phyloP scores from a whole-genome alignment of 1,140 invertebrate species.

The Melanaphis sacchari region DNA sequence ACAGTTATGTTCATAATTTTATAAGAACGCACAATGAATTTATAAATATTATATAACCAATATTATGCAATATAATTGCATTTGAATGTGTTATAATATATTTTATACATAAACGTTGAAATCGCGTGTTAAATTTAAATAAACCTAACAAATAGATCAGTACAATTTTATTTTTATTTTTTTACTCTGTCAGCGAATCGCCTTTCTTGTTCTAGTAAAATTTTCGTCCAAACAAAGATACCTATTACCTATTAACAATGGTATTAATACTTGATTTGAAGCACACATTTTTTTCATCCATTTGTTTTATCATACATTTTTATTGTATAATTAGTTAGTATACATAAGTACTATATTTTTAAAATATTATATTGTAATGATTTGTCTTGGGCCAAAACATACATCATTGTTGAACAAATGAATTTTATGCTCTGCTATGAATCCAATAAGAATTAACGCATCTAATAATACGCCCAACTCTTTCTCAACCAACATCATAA shows the following conservation, averaged over 20 bases:
- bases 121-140: too few relatives aligned
- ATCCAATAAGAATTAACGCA: not conserved
- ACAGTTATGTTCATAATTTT: not conserved
- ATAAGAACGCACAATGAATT: not conserved
- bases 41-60: not conserved
- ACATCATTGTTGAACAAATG: not conserved
- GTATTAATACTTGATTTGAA: too few relatives aligned
- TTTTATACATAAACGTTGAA: not conserved
- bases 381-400: not conserved
- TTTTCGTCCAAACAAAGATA: too few relatives aligned
- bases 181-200: not conserved
- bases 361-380: not conserved
- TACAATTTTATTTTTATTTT: too few relatives aligned
- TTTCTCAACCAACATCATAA: fast-evolving
- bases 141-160: too few relatives aligned
- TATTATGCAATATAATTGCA: not conserved
- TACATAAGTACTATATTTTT: too few relatives aligned
- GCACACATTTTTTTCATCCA: too few relatives aligned
- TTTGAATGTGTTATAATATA: not conserved
- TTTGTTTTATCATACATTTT: too few relatives aligned
- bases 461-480: not conserved
- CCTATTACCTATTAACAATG: too few relatives aligned
- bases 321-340: too few relatives aligned
- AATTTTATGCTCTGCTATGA: not conserved
- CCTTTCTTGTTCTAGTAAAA: too few relatives aligned